Conservation (phyloP, 2,797 vertebrate species). For the Austrolebias charrua region DNA sequence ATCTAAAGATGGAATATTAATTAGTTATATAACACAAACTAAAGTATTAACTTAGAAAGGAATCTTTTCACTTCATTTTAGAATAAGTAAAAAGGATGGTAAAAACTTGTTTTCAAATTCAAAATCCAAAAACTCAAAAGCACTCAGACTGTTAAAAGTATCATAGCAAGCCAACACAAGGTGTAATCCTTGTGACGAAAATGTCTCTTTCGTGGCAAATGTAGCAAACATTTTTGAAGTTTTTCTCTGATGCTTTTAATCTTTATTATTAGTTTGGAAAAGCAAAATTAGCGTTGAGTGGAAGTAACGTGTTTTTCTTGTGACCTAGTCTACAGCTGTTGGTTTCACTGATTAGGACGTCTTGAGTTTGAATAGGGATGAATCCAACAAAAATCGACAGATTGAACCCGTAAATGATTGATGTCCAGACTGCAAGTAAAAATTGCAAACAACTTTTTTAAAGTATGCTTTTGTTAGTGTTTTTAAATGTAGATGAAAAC, state of each 20-base stretch:
- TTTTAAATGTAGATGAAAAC: not conserved
- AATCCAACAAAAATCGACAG: constrained; percentile 21
- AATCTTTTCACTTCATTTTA: no score
- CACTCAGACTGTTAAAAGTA: not conserved
- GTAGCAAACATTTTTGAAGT: not conserved
- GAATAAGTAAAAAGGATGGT: no score
- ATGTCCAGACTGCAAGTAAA: constrained; percentile 6
- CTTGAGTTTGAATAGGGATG: constrained; percentile 7
- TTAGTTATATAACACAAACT: no score
- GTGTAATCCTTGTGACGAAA: no score
- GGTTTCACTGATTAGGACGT: constrained; percentile 25
- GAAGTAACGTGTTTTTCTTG: constrained; percentile 1
- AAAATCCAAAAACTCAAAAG: not conserved
- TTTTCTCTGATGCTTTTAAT: constrained; percentile 8
- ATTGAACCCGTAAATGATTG: constrained; percentile 12
- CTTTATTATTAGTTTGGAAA: constrained; percentile 6
- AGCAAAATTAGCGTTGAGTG: constrained; percentile 9
- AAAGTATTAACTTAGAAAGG: no score
- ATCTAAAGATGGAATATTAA: no score
- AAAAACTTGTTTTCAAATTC: not conserved
- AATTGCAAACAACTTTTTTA: constrained; percentile 13
- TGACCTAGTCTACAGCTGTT: constrained; percentile 5
- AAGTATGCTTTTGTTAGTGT: not conserved
- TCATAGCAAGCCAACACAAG: not conserved
- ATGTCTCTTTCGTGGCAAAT: not conserved